Base-by-base conservation (phyloP, 2,113 vertebrate genomes). In the Nicator chloris region DNA sequence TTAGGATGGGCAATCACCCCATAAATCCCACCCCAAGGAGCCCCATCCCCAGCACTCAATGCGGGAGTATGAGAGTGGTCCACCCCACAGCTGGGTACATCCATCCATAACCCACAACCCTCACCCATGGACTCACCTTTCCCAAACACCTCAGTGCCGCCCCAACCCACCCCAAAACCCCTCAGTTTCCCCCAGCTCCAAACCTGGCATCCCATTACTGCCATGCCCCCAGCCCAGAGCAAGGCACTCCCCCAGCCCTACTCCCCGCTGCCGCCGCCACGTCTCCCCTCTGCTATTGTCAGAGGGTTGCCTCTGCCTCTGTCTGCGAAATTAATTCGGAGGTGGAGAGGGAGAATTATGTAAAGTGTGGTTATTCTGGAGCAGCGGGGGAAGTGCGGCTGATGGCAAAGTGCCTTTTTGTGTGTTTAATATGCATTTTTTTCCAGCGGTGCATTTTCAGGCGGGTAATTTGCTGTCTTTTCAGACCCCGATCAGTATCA, bases 391-490 rank as follows among this genome's bases (percentile, higher is more conserved):
- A 87, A 96, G 97, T 79, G 96, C 95, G 96, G 96, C 97, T 96
- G 90, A 97, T 97, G 97, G 98, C 97, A 96, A 97, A 97, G 97
- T 96, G 97, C 95, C 96, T 97, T 98, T 98, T 98, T 98, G 98
- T 98, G 97, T 97, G 97, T 98, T 98, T 98, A 97, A 98, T 98
- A 98, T 97, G 98, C 98, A 97, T 98, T 98, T 98, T 95, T 97
- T 94, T 96, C 97, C 93, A 90, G 97, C 82, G 90, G 97, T 97
- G 96, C 82, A 78, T 98, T 98, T 98, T 97, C 97, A 93, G 98
- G 97, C 98, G 97, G 98, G 97, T 98, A 98, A 98, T 98, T 98
- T 98, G 93, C 97, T 98, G 98, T 97, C 98, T 98, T 98, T 98
- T 98, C 98, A 97, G 97, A 95, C 97, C 97, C 98, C 98, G 98